These are phyloP conservation scores for Anthopleura sola DNA, from an alignment of 64 coral and sea anemone genomes.

Conservation along the genomic window DNA sequence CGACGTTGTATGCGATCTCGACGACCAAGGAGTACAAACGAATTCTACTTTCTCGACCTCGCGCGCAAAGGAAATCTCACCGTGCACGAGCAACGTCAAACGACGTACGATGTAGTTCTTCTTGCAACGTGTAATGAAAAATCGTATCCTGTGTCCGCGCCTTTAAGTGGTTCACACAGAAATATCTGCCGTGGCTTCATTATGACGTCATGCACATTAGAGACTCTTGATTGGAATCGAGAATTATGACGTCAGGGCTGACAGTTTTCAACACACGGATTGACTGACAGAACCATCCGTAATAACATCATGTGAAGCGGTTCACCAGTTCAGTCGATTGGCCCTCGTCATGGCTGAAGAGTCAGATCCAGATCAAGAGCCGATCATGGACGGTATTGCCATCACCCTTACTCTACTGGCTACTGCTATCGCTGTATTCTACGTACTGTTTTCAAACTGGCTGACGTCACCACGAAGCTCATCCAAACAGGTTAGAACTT, in stretches of 20 bases:
- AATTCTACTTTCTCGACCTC: too few species aligned
- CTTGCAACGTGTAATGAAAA: too few species aligned
- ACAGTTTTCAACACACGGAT: background rate
- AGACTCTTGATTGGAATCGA: background rate
- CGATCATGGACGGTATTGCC: background rate
- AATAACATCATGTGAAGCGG: background rate
- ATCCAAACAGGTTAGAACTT: background rate
- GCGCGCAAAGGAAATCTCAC: too few species aligned
- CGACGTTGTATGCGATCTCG: too few species aligned
- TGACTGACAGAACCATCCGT: too few species aligned
- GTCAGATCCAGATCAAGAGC: background rate
- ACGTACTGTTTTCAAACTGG: background rate
- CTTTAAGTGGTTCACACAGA: too few species aligned
- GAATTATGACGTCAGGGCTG: background rate
- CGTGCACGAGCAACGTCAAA: too few species aligned
- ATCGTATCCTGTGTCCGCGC: too few species aligned
- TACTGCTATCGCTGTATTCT: background rate
- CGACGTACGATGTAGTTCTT: too few species aligned
- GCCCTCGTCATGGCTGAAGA: background rate
- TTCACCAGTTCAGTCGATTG: too few species aligned
- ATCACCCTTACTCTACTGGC: background rate
- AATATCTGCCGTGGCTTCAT: background rate
- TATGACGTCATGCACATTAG: background rate
- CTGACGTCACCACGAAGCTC: background rate
- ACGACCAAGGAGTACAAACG: too few species aligned